Percentiles rank a stretch among this genome's conserved stretches.
Conservation (phyloP, 1,140 invertebrate genomes). For the Lepidostoma basale region DNA sequence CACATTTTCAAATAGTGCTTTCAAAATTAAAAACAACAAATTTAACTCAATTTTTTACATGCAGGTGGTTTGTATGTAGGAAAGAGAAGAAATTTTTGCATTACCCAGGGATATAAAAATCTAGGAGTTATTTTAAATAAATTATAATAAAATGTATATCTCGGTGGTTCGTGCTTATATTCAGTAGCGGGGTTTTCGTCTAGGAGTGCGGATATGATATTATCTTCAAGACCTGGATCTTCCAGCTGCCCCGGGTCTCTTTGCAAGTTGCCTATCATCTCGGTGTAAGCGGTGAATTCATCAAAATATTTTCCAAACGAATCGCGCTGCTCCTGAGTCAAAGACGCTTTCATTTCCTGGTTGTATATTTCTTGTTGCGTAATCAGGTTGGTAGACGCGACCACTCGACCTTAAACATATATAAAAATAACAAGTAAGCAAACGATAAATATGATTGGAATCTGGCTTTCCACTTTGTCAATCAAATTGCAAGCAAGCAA, state of each 20-base stretch:
- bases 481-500: too few relatives aligned
- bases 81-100: slow-evolving; percentile 61
- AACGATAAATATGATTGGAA: too few relatives aligned
- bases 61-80: slow-evolving; percentile 52
- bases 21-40: too few relatives aligned
- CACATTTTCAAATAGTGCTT: too few relatives aligned
- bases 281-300: slow-evolving; percentile 62
- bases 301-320: slow-evolving; percentile 66
- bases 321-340: slow-evolving; percentile 58
- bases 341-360: slow-evolving; percentile 60
- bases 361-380: slow-evolving; percentile 59
- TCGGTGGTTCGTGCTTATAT: slow-evolving; percentile 63
- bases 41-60: too few relatives aligned
- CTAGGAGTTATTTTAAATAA: slow-evolving; percentile 60
- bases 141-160: slow-evolving; percentile 60
- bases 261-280: slow-evolving; percentile 49
- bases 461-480: too few relatives aligned
- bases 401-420: slow-evolving; percentile 57
- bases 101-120: slow-evolving; percentile 60
- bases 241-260: slow-evolving; percentile 51
- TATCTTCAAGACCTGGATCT: slow-evolving; percentile 56
- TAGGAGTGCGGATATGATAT: slow-evolving; percentile 63
- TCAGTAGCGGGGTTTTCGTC: slow-evolving; percentile 55
- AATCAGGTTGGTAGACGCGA: slow-evolving; percentile 63
- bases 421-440: neutral